These are phyloP conservation scores for Calliphora vicina DNA, from an alignment of 1,140 invertebrate species.

Conservation along the genomic window DNA sequence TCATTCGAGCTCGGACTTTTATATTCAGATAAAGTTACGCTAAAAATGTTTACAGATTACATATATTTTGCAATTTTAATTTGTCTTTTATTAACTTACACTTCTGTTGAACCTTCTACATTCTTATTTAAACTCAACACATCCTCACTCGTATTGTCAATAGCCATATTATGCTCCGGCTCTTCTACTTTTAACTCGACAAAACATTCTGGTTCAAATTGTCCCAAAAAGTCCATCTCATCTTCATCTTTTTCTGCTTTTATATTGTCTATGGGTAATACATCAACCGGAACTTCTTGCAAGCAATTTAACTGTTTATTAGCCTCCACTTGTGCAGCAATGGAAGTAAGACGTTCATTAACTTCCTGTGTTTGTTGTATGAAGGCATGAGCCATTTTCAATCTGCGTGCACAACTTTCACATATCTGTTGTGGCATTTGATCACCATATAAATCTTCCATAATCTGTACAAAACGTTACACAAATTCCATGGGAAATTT, in stretches of 20 bases:
- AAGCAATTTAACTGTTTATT: neutral
- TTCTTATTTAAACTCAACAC: neutral
- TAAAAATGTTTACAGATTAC: neutral
- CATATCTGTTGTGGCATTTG: neutral
- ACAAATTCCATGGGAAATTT: neutral
- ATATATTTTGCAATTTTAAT: neutral
- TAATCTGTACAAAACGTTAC: neutral
- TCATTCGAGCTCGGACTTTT: neutral
- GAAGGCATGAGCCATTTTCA: neutral
- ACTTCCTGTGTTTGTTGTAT: neutral
- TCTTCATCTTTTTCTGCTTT: neutral
- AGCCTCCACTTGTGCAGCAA: neutral
- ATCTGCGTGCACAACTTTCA: neutral
- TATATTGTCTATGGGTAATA: neutral
- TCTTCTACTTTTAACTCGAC: neutral
- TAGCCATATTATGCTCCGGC: neutral
- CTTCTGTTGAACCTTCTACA: neutral
- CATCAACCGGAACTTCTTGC: neutral
- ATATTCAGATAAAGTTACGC: neutral
- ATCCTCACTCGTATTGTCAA: neutral
- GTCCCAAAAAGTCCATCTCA: neutral
- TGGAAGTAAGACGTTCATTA: neutral
- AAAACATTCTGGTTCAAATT: neutral
- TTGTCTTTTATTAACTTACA: neutral
- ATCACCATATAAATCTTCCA: neutral